Evolutionary conservation across 2,888 invertebrate genomes (phyloP).

Genomic region (Chrysolina haemoptera): DNA sequence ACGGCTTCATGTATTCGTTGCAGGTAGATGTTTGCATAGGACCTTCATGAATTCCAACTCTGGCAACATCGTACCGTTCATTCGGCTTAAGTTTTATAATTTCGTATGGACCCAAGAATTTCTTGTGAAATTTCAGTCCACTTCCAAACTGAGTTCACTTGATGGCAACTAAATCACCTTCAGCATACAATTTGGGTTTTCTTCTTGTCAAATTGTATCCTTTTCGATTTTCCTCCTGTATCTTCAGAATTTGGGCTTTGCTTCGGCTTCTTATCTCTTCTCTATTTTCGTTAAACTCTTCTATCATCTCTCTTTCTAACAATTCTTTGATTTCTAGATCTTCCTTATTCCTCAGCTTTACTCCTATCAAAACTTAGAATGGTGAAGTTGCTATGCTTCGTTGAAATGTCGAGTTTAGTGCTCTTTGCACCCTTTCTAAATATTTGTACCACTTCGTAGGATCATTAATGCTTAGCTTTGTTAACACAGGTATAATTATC

Average conservation of each 20-base stretch:
- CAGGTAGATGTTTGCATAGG: conserved; percentile 44
- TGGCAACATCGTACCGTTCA: conserved; percentile 61
- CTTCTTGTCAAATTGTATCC: conserved; percentile 50
- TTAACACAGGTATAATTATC: no score
- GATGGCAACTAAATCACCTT: conserved; percentile 56
- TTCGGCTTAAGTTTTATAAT: conserved; percentile 52
- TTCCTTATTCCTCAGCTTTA: conserved; percentile 52
- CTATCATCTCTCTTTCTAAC: conserved; percentile 36
- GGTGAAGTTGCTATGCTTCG: no score
- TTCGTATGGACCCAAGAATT: conserved; percentile 61
- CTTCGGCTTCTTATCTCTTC: no score
- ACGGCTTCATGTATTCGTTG: no score
- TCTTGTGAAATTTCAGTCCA: conserved; percentile 60
- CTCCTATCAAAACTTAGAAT: conserved; percentile 56
- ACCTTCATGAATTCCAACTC: conserved; percentile 48
- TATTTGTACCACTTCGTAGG: no score
- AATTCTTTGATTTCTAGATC: conserved; percentile 59
- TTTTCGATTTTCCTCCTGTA: no score
- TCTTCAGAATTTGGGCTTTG: no score
- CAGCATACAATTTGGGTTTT: conserved; percentile 47
- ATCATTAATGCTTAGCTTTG: no score
- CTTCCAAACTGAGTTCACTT: background rate
- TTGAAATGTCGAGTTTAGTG: no score
- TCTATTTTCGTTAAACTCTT: conserved; percentile 40
- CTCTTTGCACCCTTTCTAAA: no score